Percentiles rank a stretch among this genome's conserved stretches.
Evolutionary conservation across 2,888 invertebrate genomes (phyloP).

Genomic region (Meta bourneti): DNA sequence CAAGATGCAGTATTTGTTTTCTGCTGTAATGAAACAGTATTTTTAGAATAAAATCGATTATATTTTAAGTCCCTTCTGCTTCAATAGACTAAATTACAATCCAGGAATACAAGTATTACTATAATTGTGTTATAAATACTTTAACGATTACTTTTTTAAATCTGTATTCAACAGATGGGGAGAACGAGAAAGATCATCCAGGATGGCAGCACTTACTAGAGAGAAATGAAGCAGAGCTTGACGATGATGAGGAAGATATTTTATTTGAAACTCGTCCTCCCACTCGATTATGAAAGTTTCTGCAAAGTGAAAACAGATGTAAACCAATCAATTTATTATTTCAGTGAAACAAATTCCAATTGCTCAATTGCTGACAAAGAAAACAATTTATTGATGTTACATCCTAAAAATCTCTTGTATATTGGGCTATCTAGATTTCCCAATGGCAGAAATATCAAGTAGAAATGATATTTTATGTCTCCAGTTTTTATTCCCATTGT

Average conservation of each 20-base stretch:
- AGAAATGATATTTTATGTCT: neutral
- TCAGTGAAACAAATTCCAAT: neutral
- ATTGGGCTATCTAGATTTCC: neutral
- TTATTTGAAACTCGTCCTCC: constrained; percentile 61
- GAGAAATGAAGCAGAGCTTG: constrained; percentile 22
- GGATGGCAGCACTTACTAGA: constrained; percentile 70
- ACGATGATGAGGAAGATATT: constrained; percentile 72
- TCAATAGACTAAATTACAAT: no score
- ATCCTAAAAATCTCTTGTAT: neutral
- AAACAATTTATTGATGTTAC: neutral
- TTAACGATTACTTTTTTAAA: neutral
- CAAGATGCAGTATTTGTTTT: no score
- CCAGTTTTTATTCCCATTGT: neutral
- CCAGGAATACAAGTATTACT: no score
- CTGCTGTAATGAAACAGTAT: no score
- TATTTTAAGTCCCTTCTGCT: no score
- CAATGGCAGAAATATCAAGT: neutral
- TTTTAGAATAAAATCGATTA: no score
- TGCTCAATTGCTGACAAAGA: constrained; percentile 24
- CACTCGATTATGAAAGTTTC: constrained; percentile 31
- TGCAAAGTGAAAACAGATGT: neutral
- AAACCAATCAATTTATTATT: neutral
- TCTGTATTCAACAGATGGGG: neutral
- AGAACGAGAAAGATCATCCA: constrained; percentile 67
- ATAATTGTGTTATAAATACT: neutral